A percentile compares a stretch with the other conserved stretches of the same genome.
Evolutionary conservation across 2,888 invertebrate genomes (phyloP).

Genomic region (Geotrupes spiniger): DNA sequence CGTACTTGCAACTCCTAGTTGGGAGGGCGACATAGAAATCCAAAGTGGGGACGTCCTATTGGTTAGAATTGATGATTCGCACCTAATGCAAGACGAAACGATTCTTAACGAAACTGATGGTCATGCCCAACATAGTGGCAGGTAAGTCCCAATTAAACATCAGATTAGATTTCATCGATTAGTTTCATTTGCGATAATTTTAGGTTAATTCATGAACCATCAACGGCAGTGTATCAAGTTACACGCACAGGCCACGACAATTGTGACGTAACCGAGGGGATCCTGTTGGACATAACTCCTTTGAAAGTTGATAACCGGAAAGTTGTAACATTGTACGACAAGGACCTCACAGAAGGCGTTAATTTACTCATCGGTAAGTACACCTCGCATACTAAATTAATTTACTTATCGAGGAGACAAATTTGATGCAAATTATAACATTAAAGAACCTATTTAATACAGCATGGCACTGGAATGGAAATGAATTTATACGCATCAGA

Average conservation of each 20-base stretch:
- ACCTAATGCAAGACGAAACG: conserved; percentile 51
- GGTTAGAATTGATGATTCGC: conserved; percentile 66
- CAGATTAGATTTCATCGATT: conserved; percentile 24
- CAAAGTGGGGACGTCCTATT: conserved; percentile 71
- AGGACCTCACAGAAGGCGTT: conserved; percentile 69
- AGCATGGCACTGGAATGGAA: conserved; percentile 1
- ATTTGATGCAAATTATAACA: conserved; percentile 22
- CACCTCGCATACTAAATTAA: conserved; percentile 10
- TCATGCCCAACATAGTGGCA: conserved; percentile 27
- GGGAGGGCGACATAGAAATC: conserved; percentile 67
- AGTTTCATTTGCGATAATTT: too few species aligned
- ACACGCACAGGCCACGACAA: conserved; percentile 69
- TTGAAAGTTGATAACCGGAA: conserved; percentile 64
- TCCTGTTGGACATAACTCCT: conserved; percentile 67
- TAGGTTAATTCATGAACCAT: conserved; percentile 58
- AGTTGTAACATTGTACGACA: conserved; percentile 69
- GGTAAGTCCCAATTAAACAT: conserved; percentile 26
- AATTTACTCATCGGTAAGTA: conserved; percentile 69
- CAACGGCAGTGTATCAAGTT: conserved; percentile 66
- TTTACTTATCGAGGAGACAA: conserved; percentile 20
- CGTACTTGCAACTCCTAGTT: conserved; percentile 48
- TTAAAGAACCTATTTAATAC: conserved; percentile 15
- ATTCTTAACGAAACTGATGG: conserved; percentile 32
- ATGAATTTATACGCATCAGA: conserved; percentile 12
- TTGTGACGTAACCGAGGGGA: conserved; percentile 69